A percentile compares a stretch with the other conserved stretches of the same genome.
These are phyloP conservation scores for Armadillidium nasatum DNA, from an alignment of 1,140 invertebrate genomes.

Conservation along the genomic window DNA sequence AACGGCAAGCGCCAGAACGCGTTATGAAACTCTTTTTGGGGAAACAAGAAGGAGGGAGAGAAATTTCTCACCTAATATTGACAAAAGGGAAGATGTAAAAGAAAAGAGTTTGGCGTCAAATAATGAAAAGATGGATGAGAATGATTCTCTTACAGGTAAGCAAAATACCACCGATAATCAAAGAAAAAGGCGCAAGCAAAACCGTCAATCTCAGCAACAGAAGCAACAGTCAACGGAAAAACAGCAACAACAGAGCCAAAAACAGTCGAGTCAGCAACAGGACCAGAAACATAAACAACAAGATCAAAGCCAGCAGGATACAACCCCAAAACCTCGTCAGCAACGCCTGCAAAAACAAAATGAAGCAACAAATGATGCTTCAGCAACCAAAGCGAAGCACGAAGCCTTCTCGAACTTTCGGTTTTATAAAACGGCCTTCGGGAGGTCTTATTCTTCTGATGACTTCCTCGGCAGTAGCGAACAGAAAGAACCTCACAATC, in stretches of 20 bases:
- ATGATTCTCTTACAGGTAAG: neutral
- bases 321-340: no score
- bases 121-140: neutral
- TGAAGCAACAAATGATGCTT: neutral
- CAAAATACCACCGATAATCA: constrained; percentile 14
- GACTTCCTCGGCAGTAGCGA: neutral
- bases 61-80: neutral
- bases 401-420: constrained; percentile 41
- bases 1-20: constrained; percentile 37
- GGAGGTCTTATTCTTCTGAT: neutral
- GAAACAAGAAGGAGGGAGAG: neutral
- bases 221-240: neutral
- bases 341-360: no score
- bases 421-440: constrained; percentile 42
- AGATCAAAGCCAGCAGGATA: no score
- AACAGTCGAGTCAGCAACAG: constrained; percentile 12
- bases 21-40: constrained; percentile 33
- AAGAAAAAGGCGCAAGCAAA: constrained; percentile 24
- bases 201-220: neutral
- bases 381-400: constrained; percentile 7
- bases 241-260: neutral
- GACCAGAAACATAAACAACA: neutral
- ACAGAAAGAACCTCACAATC: neutral
- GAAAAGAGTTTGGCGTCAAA: neutral
- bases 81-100: no score